Conservation (phyloP, 2,888 invertebrate genomes). For the Mermis nigrescens region DNA sequence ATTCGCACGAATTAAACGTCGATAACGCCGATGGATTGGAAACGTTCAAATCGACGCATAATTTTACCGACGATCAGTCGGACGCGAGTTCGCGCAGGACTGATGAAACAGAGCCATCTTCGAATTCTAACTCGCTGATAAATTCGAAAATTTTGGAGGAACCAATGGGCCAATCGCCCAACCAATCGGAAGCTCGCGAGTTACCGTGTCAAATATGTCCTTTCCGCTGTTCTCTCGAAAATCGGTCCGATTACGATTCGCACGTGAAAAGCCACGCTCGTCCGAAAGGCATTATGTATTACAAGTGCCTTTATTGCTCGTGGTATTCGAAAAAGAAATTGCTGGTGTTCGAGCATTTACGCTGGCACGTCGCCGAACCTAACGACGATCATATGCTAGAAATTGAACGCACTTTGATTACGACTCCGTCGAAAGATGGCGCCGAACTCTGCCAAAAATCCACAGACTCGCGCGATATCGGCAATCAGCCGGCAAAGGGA, state of each 20-base stretch:
- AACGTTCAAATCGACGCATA: neutral
- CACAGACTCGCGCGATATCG: no score
- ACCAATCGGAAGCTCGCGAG: neutral
- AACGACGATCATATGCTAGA: constrained; percentile 12
- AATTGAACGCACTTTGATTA: constrained; percentile 18
- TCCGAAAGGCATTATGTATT: constrained; percentile 12
- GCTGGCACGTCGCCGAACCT: constrained; percentile 18
- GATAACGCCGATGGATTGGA: neutral
- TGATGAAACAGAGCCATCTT: no score
- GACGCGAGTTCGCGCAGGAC: neutral
- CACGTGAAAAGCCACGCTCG: neutral
- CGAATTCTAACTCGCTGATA: neutral
- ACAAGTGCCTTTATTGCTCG: constrained; percentile 20
- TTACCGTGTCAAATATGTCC: constrained; percentile 3
- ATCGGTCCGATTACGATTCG: neutral
- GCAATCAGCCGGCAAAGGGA: neutral
- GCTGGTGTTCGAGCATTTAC: constrained; percentile 16
- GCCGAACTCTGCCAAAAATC: no score
- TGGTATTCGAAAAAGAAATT: constrained; percentile 17
- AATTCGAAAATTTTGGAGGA: no score
- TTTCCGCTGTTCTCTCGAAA: constrained; percentile 5
- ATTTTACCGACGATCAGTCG: neutral
- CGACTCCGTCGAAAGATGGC: neutral
- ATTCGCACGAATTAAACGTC: neutral
- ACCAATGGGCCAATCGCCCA: neutral